Base-by-base conservation (phyloP, 1,140 invertebrate genomes). In the Paracyclopina nana region DNA sequence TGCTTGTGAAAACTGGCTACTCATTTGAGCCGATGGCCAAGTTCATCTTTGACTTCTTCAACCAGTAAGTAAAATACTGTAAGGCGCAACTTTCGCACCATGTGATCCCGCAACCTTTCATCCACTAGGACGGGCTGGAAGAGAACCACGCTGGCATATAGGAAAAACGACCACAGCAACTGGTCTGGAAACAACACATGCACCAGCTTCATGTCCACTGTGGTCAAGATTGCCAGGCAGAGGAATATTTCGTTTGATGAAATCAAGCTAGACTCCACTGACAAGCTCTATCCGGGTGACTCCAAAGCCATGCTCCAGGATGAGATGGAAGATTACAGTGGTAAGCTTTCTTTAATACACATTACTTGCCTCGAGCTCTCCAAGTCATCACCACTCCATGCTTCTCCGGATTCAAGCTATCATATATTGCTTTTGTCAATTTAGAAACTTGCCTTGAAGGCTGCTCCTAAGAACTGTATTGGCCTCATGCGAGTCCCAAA, bases 1-100 rank as follows among this genome's bases (percentile, higher is more conserved):
- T 54, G n/a, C 28, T 55, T 27, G 54, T 46, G 8, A 28, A 46
- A 44, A 38, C 41, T 24, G 54, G 54, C 26, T 26, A 43, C 9
- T 54, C 45, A 12, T 52, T 50, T 38, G 25, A 40, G 20, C 18
- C n/a, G 16, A 42, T 50, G 6, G 41, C 44, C 11, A 5, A 38
- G 18, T 34, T 27, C 6, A 30, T 54, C 6, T 25, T 53, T 26
- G 14, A 54, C 18, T 43, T 54, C 20, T 26, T 53, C 9, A 16
- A 24, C 12, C 4, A 53, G 22, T 48, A 48, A 48, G 45, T 28
- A 12, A 48, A 5, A 22, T 22, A 46, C 16, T 22, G 11, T 22
- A 18, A 20, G 16, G 25, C 8, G 26, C 6, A 6, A 18, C n/a
- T 25, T 9, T 25, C 9, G 26, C n/a, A 46, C 6, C 6, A 46